A percentile compares a stretch with the other conserved stretches of the same genome.
Conservation (phyloP, 2,797 vertebrate genomes). For the Pachyuromys duprasi region DNA sequence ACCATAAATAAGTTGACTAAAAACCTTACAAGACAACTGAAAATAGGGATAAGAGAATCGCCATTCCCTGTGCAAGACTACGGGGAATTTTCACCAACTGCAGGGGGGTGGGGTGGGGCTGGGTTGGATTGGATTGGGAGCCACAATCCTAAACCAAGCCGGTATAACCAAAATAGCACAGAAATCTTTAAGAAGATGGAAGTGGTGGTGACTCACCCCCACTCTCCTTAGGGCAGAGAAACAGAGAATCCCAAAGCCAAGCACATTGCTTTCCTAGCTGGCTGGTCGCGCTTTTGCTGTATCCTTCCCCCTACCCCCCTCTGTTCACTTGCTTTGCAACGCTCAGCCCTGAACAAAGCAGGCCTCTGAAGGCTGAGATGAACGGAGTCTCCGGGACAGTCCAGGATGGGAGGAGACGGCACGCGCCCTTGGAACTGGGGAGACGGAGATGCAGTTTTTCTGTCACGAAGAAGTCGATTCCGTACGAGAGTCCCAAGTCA, state of each 20-base stretch:
- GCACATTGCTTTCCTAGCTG: background rate
- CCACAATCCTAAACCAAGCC: slow-evolving; percentile 52
- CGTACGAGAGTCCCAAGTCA: background rate
- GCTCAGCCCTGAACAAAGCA: background rate
- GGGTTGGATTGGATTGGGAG: background rate
- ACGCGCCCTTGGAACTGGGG: background rate
- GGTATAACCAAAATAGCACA: slow-evolving; percentile 63
- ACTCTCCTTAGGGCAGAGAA: slow-evolving; percentile 8
- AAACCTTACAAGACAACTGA: background rate
- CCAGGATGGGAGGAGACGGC: background rate
- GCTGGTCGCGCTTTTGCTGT: background rate
- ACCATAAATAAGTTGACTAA: background rate
- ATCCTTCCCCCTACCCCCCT: background rate
- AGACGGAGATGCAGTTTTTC: background rate
- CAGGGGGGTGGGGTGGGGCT: background rate
- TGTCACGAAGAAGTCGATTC: background rate
- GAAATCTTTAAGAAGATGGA: slow-evolving; percentile 55
- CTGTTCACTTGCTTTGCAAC: background rate
- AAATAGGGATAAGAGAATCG: background rate
- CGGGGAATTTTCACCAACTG: slow-evolving; percentile 60
- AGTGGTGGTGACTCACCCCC: slow-evolving; percentile 51
- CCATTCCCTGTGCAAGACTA: background rate
- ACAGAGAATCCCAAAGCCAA: slow-evolving; percentile 14
- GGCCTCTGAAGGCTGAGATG: background rate
- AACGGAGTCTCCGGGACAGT: background rate